Conservation (phyloP, 2,113 vertebrate species). For the Nannobrachium achirus region DNA sequence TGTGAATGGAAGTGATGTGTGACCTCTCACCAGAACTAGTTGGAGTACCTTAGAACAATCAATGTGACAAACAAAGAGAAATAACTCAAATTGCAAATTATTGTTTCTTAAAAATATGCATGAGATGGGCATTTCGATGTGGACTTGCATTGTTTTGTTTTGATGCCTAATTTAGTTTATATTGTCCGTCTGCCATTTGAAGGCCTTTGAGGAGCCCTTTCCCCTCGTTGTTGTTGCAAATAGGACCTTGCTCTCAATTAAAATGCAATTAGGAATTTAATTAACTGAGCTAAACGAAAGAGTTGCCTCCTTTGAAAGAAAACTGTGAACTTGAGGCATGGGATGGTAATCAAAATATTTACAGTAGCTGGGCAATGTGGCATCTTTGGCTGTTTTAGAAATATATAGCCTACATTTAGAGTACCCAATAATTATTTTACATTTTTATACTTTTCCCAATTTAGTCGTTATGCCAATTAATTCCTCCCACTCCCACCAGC, state of each 20-base stretch:
- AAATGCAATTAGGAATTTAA: constrained; percentile 54
- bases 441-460: no score
- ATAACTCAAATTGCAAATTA: constrained; percentile 23
- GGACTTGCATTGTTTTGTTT: not conserved
- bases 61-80: constrained; percentile 40
- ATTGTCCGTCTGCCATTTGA: constrained; percentile 42
- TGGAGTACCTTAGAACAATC: constrained; percentile 49
- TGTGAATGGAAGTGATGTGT: constrained; percentile 73
- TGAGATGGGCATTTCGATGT: not conserved
- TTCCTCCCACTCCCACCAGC: no score
- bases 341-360: constrained; percentile 46
- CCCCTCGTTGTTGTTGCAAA: constrained; percentile 35
- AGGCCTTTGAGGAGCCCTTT: constrained; percentile 41
- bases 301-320: constrained; percentile 36
- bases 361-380: not conserved
- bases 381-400: not conserved
- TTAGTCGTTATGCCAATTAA: no score
- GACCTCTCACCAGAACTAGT: constrained; percentile 58
- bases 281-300: constrained; percentile 34
- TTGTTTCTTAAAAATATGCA: constrained; percentile 3
- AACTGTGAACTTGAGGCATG: constrained; percentile 18
- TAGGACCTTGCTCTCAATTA: constrained; percentile 59
- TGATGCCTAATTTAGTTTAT: constrained; percentile 11
- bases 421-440: no score
- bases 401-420: no score